Evolutionary conservation across 2,888 invertebrate species (phyloP), one percentile per base, ranked within the genome.

Genomic region (Euzetes globulus): DNA sequence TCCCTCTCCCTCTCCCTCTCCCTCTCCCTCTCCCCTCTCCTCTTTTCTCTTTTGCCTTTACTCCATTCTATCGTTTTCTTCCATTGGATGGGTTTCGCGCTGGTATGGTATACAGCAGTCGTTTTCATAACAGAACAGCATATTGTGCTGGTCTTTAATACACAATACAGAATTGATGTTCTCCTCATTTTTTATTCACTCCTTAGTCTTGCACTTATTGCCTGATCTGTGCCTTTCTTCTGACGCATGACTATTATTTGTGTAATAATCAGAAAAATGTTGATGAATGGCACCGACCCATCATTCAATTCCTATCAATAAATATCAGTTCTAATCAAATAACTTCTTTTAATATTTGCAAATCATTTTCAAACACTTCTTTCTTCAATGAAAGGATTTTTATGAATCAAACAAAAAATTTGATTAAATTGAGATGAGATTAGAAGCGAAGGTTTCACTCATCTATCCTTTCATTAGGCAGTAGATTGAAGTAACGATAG

Each of bases 221-320:
- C n/a, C 22, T 55, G 17, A 19, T 55, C 55, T 55, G 7, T 22
- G 19, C 9, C 55, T 55, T 19, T 17, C 6, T 22, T 65, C 65
- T 37, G 65, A 65, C 65, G 65, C 65, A 65, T 65, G 65, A 65
- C 65, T 65, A 65, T 37, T 37, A 65, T 65, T 37, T 11, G n/a
- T 15, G 37, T 37, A 17, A 65, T 65, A n/a, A 37, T 19, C 33
- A 27, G 37, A n/a, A 33, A 22, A 60, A 11, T 65, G n/a, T 65
- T 37, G 65, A 65, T 65, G 65, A 65, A 65, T 65, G 37, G 37
- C 25, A 58, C 22, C 19, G 22, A 11, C 58, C 11, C 22, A 58
- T 58, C 29, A 27, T 27, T 58, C 13, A 27, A 58, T 58, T 27
- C 27, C 58, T 13, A 29, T 58, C 15, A 25, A 58, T 27, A 27